A percentile compares a stretch with the other conserved stretches of the same genome.
These are phyloP conservation scores for Drosophila kanapiae DNA, from an alignment of 1,140 invertebrate species.

Conservation along the genomic window DNA sequence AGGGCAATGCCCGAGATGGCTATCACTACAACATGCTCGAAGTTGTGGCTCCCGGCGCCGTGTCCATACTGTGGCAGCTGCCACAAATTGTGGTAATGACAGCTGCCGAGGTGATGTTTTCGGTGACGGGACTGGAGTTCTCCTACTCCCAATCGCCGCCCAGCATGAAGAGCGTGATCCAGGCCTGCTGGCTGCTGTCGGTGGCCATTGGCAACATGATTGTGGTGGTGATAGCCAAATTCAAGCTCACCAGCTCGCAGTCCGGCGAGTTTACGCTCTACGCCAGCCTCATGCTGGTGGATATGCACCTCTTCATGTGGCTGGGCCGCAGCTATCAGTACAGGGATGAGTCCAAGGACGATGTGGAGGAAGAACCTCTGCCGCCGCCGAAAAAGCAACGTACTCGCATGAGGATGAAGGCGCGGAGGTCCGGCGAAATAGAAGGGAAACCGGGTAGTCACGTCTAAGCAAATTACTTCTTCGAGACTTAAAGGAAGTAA, in stretches of 20 bases:
- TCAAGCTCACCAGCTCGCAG: conserved; percentile 74
- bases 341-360: conserved; percentile 36
- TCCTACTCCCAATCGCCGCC: conserved; percentile 95
- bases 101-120: conserved; percentile 93
- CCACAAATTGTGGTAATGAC: conserved; percentile 96
- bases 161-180: conserved; percentile 96
- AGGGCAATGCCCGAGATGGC: conserved; percentile 87
- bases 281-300: conserved; percentile 92
- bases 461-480: conserved; percentile 23
- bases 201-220: conserved; percentile 97
- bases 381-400: neutral
- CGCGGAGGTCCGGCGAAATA: neutral
- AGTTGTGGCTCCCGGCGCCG: conserved; percentile 89
- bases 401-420: no score
- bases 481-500: no score
- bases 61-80: conserved; percentile 94
- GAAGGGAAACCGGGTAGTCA: conserved; percentile 16
- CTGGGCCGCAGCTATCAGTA: conserved; percentile 90
- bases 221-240: conserved; percentile 91
- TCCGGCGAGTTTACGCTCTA: conserved; percentile 94
- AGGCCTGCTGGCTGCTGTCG: conserved; percentile 95
- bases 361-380: neutral
- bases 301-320: conserved; percentile 92
- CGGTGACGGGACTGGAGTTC: conserved; percentile 96
- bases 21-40: conserved; percentile 48